phyloP scores from a whole-genome alignment of 2,888 invertebrate genomes.

The Chrysomela aeneicollis region DNA sequence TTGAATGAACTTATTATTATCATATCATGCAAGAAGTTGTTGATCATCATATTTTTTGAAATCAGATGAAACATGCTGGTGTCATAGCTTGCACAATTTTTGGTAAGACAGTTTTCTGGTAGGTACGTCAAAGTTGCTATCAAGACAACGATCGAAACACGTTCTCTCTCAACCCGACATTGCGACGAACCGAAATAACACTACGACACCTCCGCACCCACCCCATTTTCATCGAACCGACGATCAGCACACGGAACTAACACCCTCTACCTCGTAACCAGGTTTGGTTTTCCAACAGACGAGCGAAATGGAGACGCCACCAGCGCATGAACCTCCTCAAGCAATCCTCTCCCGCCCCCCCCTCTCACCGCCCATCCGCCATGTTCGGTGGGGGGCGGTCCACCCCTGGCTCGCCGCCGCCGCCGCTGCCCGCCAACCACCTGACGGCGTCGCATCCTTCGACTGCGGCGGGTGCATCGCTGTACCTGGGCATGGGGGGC shows the following conservation, averaged over 20 bases:
- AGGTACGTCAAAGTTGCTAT: too few species aligned
- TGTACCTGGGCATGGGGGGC: slow-evolving; percentile 77
- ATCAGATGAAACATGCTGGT: too few species aligned
- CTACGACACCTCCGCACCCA: neutral
- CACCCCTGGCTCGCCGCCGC: slow-evolving; percentile 71
- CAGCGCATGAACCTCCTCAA: slow-evolving; percentile 94
- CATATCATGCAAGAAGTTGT: too few species aligned
- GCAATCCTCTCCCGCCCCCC: slow-evolving; percentile 66
- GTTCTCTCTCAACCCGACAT: too few species aligned
- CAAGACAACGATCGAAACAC: too few species aligned
- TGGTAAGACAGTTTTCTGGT: too few species aligned
- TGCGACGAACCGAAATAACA: neutral
- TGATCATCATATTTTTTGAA: too few species aligned
- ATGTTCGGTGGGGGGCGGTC: slow-evolving; percentile 63
- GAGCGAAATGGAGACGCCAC: slow-evolving; percentile 97
- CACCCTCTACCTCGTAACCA: slow-evolving; percentile 66
- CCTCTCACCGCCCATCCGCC: slow-evolving; percentile 53
- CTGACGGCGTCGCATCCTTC: slow-evolving; percentile 42
- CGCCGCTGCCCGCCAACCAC: slow-evolving; percentile 63
- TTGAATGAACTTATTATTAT: too few species aligned
- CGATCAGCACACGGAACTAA: slow-evolving; percentile 29
- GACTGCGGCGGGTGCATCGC: slow-evolving; percentile 53
- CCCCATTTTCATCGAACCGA: neutral
- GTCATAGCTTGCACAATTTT: too few species aligned
- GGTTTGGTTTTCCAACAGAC: slow-evolving; percentile 99